Evolutionary conservation across 1,140 invertebrate species (phyloP).

Genomic region (Galleria mellonella): DNA sequence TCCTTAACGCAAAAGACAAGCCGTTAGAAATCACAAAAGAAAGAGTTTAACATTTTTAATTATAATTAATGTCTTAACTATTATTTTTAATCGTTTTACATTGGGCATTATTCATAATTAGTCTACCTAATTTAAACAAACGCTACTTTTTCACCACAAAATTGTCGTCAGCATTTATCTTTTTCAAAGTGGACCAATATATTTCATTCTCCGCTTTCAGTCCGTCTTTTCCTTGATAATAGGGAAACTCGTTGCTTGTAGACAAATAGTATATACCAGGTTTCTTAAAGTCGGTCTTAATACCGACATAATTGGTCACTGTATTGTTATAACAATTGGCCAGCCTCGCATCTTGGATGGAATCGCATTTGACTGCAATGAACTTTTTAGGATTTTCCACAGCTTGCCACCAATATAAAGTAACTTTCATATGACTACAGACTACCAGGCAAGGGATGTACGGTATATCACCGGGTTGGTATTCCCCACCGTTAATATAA

Average conservation of each 20-base stretch:
- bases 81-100: no score
- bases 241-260: slow-evolving; percentile 55
- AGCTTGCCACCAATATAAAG: slow-evolving; percentile 56
- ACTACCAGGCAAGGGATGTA: slow-evolving; percentile 50
- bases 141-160: slow-evolving; percentile 23
- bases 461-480: slow-evolving; percentile 75
- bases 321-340: slow-evolving; percentile 47
- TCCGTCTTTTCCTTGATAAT: slow-evolving; percentile 48
- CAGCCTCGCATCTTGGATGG: slow-evolving; percentile 47
- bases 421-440: slow-evolving; percentile 48
- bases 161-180: slow-evolving; percentile 39
- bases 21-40: no score
- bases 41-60: no score
- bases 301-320: slow-evolving; percentile 36
- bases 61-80: no score
- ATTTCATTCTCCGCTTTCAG: slow-evolving; percentile 50
- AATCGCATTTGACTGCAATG: slow-evolving; percentile 43
- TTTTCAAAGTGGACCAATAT: slow-evolving; percentile 28
- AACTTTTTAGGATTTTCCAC: slow-evolving; percentile 56
- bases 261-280: slow-evolving; percentile 51
- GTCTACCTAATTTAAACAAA: no score
- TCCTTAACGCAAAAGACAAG: no score
- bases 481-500: slow-evolving; percentile 83
- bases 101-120: no score
- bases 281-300: slow-evolving; percentile 39